Evolutionary conservation across 2,797 vertebrate species (phyloP).

Genomic region (Emys orbicularis): DNA sequence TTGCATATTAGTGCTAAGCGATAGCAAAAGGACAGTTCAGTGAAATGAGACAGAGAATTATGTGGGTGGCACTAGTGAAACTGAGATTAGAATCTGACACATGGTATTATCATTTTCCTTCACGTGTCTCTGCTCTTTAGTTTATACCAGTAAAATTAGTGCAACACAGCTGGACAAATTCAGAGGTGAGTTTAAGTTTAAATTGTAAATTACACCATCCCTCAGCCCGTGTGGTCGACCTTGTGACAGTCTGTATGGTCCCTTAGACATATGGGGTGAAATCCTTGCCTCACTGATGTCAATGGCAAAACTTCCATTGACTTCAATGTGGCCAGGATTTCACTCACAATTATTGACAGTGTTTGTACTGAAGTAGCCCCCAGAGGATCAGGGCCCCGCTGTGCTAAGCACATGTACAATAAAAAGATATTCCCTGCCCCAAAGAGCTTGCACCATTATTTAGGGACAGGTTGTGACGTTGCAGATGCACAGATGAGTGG

Average conservation of each 20-base stretch:
- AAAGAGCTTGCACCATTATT: rapidly evolving
- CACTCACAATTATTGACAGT: rapidly evolving
- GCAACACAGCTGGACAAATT: neutral
- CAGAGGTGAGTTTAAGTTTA: neutral
- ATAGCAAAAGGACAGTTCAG: neutral
- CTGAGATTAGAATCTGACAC: neutral
- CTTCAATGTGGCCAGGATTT: rapidly evolving
- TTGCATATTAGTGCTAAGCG: rapidly evolving
- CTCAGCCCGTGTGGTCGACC: rapidly evolving
- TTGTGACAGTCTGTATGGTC: rapidly evolving
- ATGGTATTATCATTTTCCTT: rapidly evolving
- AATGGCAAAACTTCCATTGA: neutral
- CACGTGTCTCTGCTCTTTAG: neutral
- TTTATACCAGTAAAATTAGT: neutral
- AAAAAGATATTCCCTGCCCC: rapidly evolving
- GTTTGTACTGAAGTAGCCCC: rapidly evolving
- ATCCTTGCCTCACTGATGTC: neutral
- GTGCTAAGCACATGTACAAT: neutral
- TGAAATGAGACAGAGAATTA: neutral
- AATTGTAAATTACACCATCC: neutral
- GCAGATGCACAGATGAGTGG: rapidly evolving
- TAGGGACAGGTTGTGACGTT: rapidly evolving
- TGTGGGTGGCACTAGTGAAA: neutral
- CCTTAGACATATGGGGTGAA: neutral
- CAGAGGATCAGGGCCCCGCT: rapidly evolving